Conservation (phyloP, 2,113 vertebrate species). For the Halcyon malimbica region DNA sequence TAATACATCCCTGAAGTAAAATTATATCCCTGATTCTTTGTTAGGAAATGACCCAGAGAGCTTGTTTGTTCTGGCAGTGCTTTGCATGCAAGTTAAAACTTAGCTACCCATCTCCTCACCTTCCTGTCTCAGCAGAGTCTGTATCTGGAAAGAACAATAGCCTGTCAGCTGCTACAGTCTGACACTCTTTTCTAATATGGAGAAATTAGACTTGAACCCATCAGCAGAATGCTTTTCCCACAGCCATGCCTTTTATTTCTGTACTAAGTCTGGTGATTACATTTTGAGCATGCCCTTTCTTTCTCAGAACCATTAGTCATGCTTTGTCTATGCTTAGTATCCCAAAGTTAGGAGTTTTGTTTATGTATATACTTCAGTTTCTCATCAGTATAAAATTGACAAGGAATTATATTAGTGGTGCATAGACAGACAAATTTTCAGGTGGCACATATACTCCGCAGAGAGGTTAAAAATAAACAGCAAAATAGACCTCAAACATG, state of each 20-base stretch:
- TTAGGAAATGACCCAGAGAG: conserved; percentile 8
- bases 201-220: background rate
- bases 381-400: background rate
- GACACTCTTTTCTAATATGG: conserved; percentile 5
- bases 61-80: conserved; percentile 16
- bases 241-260: background rate
- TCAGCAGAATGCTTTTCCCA: background rate
- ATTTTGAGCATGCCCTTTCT: background rate
- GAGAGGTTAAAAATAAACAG: background rate
- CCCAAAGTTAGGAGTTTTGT: conserved; percentile 22
- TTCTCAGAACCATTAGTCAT: conserved; percentile 4
- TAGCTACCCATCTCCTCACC: conserved; percentile 19
- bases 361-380: background rate
- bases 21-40: background rate
- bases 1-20: background rate
- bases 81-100: conserved; percentile 38
- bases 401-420: conserved; percentile 3
- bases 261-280: background rate
- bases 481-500: background rate
- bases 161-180: background rate
- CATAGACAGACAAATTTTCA: background rate
- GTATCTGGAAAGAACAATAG: conserved; percentile 25
- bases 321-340: background rate
- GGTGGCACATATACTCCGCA: background rate
- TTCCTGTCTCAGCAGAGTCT: conserved; percentile 62